Evolutionary conservation across 2,888 invertebrate genomes (phyloP), one percentile per base, ranked within the genome.

Genomic region (Morpho deidamia): DNA sequence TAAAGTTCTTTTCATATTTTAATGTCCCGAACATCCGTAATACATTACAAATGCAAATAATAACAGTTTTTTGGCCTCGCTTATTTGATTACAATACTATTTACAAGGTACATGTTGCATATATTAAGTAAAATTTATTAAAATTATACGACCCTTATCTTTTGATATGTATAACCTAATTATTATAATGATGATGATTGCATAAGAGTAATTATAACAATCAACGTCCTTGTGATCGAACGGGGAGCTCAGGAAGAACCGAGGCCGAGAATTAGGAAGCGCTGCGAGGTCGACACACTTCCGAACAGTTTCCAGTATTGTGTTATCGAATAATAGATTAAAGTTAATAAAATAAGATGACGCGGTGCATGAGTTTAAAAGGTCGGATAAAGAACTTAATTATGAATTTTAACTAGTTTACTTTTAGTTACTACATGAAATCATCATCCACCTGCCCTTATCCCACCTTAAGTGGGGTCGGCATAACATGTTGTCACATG

Each of bases 201-300:
- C 52, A 56, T 57, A 57, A 63, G 41, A 51, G 55, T 63, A 61
- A 62, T 65, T 62, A 58, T 50, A 56, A 57, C 60, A 63, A 61
- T 63, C 53, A 60, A 57, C 58, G 62, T 58, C 65, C 66, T 65
- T 57, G 58, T 60, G 44, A 51, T 42, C 40, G 51, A 61, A 51
- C 35, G 51, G 62, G 62, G 64, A 77, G 46, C 40, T 41, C 81
- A 81, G 80, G 72, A 67, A 66, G 72, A 72, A 76, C 78, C 78
- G 74, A 81, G 78, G 72, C 66, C 66, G 61, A 74, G 74, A 74
- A 72, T 65, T 71, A 76, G 79, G 83, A 83, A 79, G 68, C 69
- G 49, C 63, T 48, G 59, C 76, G 70, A 81, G 80, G 81, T 65
- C 74, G 40, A 55, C 54, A 49, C 44, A 38, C 53, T 51, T 56